phyloP scores from a whole-genome alignment of 2,113 vertebrate species.

The Eubucco bourcierii region DNA sequence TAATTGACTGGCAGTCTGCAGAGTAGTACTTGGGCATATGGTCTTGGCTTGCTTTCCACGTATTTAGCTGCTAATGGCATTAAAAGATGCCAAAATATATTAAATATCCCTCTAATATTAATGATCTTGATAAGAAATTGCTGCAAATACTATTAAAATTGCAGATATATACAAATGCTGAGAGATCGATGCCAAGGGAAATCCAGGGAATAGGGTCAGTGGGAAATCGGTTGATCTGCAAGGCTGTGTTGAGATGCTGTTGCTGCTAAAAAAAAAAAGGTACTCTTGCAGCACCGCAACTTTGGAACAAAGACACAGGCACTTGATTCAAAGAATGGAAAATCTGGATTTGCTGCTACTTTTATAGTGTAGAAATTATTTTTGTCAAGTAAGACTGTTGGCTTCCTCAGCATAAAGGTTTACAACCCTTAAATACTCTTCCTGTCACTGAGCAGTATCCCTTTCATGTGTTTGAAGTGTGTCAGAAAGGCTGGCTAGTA shows the following conservation, averaged over 20 bases:
- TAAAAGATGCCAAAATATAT: slow-evolving; percentile 20
- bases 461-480: neutral
- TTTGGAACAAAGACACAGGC: neutral
- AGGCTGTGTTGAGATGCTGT: neutral
- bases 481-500: neutral
- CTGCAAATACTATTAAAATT: neutral
- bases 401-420: slow-evolving; percentile 27
- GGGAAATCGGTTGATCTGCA: neutral
- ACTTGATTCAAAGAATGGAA: neutral
- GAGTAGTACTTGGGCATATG: neutral
- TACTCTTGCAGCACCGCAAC: neutral
- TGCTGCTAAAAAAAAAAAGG: neutral
- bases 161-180: neutral
- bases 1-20: neutral
- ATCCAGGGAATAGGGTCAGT: neutral
- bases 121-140: neutral
- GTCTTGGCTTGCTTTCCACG: neutral
- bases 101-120: slow-evolving; percentile 10
- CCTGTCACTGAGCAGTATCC: slow-evolving; percentile 20
- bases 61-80: neutral
- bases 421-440: slow-evolving; percentile 26
- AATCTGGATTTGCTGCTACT: slow-evolving; percentile 12
- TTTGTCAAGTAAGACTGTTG: slow-evolving; percentile 10
- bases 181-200: neutral
- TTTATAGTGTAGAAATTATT: neutral